A percentile compares a stretch with the other conserved stretches of the same genome.
Evolutionary conservation across 37 sponge, comb jelly and placozoan species (phyloP).

Genomic region (Corticium candelabrum): DNA sequence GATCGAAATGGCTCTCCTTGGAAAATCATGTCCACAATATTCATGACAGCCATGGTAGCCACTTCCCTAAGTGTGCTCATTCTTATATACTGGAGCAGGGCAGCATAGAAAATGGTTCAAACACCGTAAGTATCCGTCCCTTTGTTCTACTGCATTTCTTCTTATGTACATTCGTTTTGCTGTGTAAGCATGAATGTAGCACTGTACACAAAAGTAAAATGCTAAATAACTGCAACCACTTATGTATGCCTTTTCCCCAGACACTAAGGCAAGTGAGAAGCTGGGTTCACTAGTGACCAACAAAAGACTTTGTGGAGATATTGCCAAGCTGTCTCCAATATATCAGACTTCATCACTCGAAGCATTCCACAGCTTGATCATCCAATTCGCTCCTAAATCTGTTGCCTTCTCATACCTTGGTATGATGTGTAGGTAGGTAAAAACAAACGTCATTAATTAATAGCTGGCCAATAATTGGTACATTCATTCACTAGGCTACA

Average conservation of each 20-base stretch:
- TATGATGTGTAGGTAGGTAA: background rate
- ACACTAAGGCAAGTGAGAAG: background rate
- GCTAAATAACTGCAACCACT: too few species aligned
- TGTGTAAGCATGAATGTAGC: background rate
- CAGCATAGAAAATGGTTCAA: conserved; percentile 57
- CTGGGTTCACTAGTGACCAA: background rate
- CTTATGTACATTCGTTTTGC: background rate
- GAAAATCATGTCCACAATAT: conserved; percentile 40
- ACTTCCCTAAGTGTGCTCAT: conserved; percentile 33
- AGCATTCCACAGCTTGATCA: background rate
- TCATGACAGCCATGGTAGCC: conserved; percentile 17
- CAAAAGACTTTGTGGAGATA: background rate
- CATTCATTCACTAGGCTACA: background rate
- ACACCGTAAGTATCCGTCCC: conserved; percentile 29
- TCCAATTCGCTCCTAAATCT: background rate
- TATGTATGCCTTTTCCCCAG: too few species aligned
- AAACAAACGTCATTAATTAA: background rate
- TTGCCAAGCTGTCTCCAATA: background rate
- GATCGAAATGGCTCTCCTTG: conserved; percentile 38
- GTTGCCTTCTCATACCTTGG: background rate
- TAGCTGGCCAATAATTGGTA: background rate
- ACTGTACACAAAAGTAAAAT: too few species aligned
- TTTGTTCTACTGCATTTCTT: too few species aligned
- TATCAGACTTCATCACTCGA: background rate
- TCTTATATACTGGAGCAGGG: background rate